Conservation (phyloP, 2,888 invertebrate species). For the Caenorhabditis japonica region DNA sequence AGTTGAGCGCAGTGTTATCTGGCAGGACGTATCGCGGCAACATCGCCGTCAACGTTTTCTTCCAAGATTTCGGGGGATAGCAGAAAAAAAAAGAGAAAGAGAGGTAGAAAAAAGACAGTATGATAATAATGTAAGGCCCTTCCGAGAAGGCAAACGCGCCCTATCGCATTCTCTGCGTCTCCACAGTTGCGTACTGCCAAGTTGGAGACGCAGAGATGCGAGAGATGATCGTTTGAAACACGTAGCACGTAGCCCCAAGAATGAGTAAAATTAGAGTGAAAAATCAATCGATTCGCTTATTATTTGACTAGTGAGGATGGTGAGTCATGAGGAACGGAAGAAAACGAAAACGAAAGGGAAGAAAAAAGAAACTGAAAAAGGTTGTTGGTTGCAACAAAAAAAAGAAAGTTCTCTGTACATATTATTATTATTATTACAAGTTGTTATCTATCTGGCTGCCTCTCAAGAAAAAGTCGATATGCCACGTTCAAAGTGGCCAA, state of each 20-base stretch:
- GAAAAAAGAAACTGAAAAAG: conserved; percentile 4
- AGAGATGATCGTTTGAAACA: background rate
- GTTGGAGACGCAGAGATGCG: too few species aligned
- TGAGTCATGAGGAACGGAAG: conserved; percentile 33
- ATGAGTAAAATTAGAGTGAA: conserved; percentile 17
- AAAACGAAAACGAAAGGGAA: conserved; percentile 1
- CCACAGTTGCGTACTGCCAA: too few species aligned
- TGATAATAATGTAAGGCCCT: too few species aligned
- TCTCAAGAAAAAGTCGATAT: too few species aligned
- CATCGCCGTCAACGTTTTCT: too few species aligned
- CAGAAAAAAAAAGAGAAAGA: conserved; percentile 2
- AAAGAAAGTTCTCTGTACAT: background rate
- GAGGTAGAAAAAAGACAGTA: conserved; percentile 15
- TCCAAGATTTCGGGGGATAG: background rate
- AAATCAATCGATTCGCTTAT: conserved; percentile 33
- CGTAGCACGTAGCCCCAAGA: background rate
- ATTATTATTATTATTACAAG: too few species aligned
- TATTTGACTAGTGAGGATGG: conserved; percentile 48
- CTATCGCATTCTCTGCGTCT: too few species aligned
- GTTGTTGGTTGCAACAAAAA: background rate
- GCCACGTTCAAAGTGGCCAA: too few species aligned
- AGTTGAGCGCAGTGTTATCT: conserved; percentile 32
- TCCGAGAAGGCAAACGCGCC: too few species aligned
- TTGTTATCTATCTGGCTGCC: too few species aligned
- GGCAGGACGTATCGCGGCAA: conserved; percentile 38